Evolutionary conservation across 2,113 vertebrate species (phyloP).

Genomic region (Platichthys flesus): DNA sequence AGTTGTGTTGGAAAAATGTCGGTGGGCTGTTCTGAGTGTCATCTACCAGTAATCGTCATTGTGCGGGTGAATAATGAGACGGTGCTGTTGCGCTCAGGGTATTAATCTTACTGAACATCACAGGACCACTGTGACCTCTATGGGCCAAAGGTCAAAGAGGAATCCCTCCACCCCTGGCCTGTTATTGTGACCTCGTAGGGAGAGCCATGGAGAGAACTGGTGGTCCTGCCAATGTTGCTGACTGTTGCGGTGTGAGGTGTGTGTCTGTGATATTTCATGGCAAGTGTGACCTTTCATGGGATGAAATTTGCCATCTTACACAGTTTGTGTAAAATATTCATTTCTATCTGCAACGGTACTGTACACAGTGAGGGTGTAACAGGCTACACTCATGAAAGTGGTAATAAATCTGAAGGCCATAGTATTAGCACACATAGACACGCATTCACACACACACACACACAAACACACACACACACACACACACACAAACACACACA

Average conservation of each 20-base stretch:
- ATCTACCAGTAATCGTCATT: slow-evolving; percentile 58
- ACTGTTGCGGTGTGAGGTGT: slow-evolving; percentile 43
- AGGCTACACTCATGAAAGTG: slow-evolving; percentile 32
- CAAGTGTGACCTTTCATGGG: slow-evolving; percentile 50
- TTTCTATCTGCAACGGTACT: slow-evolving; percentile 20
- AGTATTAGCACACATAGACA: slow-evolving; percentile 8
- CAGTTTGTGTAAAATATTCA: slow-evolving; percentile 42
- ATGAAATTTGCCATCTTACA: slow-evolving; percentile 34
- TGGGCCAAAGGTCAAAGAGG: slow-evolving; percentile 83
- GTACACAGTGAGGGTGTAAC: slow-evolving; percentile 24
- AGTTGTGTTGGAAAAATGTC: slow-evolving; percentile 16
- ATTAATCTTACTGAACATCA: slow-evolving; percentile 85
- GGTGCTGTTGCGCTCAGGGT: slow-evolving; percentile 58
- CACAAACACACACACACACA: background rate
- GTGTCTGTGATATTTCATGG: slow-evolving; percentile 44
- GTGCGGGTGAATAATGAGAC: slow-evolving; percentile 67
- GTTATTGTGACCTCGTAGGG: slow-evolving; percentile 78
- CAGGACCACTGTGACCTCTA: slow-evolving; percentile 78
- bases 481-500: slow-evolving; percentile 23
- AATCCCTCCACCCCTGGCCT: slow-evolving; percentile 85
- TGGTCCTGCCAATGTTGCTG: slow-evolving; percentile 46
- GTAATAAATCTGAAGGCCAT: slow-evolving; percentile 43
- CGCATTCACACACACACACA: slow-evolving; percentile 1
- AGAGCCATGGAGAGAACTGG: slow-evolving; percentile 57
- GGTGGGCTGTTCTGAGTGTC: slow-evolving; percentile 20